Conservation (phyloP, 2,888 invertebrate genomes). For the Drosophila yooni region DNA sequence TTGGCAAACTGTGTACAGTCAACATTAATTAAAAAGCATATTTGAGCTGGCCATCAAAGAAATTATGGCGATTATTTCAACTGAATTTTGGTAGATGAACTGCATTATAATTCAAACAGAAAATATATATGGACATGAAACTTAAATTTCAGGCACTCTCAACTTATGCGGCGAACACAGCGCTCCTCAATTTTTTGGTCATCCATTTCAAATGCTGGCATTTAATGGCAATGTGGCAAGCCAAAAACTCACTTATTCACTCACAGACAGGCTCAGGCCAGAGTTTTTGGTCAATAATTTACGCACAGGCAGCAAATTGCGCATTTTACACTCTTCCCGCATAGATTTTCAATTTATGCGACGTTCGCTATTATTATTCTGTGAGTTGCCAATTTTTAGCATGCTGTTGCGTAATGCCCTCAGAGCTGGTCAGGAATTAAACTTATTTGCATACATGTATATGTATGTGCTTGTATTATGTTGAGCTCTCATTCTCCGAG, state of each 20-base stretch:
- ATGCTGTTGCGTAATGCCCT: not conserved
- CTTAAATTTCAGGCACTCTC: not conserved
- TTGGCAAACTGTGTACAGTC: not conserved
- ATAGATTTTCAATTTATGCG: slow-evolving; percentile 18
- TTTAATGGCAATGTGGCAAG: slow-evolving; percentile 7
- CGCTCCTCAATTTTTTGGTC: not conserved
- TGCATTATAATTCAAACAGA: not conserved
- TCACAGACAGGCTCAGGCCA: slow-evolving; percentile 1
- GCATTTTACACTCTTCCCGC: not conserved
- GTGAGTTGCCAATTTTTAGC: slow-evolving; percentile 15
- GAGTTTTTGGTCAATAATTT: slow-evolving; percentile 3
- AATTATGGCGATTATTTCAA: not conserved
- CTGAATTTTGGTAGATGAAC: not conserved
- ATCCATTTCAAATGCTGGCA: slow-evolving; percentile 1
- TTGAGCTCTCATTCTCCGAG: slow-evolving; percentile 2
- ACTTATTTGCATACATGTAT: slow-evolving; percentile 17
- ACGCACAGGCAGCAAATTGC: slow-evolving; percentile 1
- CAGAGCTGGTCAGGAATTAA: slow-evolving; percentile 9
- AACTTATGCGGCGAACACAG: not conserved
- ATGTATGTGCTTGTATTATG: slow-evolving; percentile 9
- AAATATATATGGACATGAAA: not conserved
- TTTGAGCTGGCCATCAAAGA: slow-evolving; percentile 1
- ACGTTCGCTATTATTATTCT: slow-evolving; percentile 12
- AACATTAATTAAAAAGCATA: slow-evolving; percentile 7
- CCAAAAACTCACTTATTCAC: slow-evolving; percentile 11